Conservation (phyloP, 2,888 invertebrate species). For the Drosophila nr. fundita region DNA sequence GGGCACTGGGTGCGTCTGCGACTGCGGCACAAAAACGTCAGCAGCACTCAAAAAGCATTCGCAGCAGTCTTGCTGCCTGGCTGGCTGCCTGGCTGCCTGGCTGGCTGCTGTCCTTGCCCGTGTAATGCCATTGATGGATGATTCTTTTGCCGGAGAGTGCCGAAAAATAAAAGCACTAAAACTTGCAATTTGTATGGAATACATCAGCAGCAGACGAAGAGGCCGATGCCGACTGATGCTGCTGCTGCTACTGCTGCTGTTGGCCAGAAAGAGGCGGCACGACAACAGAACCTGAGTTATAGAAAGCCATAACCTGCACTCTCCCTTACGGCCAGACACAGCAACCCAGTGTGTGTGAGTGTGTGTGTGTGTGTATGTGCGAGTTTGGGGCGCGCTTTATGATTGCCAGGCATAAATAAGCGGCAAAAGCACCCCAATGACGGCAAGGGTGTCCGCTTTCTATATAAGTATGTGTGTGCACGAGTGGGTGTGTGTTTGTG, state of each 20-base stretch:
- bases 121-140: conserved; percentile 83
- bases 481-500: conserved; percentile 14
- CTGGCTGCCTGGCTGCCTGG: conserved; percentile 5
- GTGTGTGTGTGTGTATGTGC: conserved; percentile 17
- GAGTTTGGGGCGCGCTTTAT: conserved; percentile 70
- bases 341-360: not conserved
- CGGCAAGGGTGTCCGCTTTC: conserved; percentile 54
- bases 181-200: conserved; percentile 80
- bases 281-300: conserved; percentile 70
- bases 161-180: conserved; percentile 76
- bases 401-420: conserved; percentile 79
- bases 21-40: conserved; percentile 83
- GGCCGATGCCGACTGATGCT: conserved; percentile 9
- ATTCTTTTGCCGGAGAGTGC: conserved; percentile 66
- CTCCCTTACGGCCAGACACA: conserved; percentile 45
- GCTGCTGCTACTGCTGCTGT: conserved; percentile 27
- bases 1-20: conserved; percentile 43
- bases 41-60: conserved; percentile 74
- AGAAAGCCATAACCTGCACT: conserved; percentile 80
- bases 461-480: conserved; percentile 7
- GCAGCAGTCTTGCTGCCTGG: conserved; percentile 23
- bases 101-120: conserved; percentile 55
- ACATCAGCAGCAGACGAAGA: conserved; percentile 66
- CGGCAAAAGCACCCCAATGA: conserved; percentile 76
- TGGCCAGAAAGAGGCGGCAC: conserved; percentile 69